phyloP scores from a whole-genome alignment of 2,797 vertebrate species.

The Crotalus adamanteus region DNA sequence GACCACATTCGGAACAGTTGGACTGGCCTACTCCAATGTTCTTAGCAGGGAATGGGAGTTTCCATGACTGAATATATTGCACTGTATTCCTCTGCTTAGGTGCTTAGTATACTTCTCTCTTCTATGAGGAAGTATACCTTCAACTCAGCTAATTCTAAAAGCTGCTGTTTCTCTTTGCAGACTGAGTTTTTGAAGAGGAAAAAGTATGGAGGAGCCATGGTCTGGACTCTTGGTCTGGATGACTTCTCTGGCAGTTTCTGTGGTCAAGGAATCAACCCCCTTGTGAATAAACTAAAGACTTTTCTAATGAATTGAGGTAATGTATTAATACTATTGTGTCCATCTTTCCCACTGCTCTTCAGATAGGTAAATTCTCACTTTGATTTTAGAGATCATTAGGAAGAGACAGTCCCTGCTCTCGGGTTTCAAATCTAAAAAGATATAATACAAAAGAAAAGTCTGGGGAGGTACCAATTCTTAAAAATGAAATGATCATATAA shows the following conservation, averaged over 20 bases:
- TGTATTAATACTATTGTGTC: neutral
- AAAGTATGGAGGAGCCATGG: slow-evolving; percentile 53
- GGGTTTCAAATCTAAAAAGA: neutral
- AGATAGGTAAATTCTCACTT: neutral
- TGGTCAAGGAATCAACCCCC: slow-evolving; percentile 25
- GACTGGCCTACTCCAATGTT: no score
- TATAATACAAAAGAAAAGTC: neutral
- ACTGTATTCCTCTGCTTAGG: no score
- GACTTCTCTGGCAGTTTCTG: slow-evolving; percentile 61
- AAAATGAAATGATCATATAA: neutral
- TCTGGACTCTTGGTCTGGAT: slow-evolving; percentile 62
- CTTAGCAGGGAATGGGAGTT: no score
- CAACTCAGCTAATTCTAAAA: neutral
- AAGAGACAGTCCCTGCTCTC: neutral
- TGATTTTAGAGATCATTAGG: neutral
- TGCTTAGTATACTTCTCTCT: no score
- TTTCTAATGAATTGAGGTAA: slow-evolving; percentile 2
- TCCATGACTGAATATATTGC: no score
- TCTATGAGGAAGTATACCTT: neutral
- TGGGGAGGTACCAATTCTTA: neutral
- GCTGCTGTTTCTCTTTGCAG: slow-evolving; percentile 6
- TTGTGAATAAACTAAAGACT: slow-evolving; percentile 35
- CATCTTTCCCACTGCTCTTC: neutral
- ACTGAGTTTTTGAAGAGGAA: slow-evolving; percentile 45
- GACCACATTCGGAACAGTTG: no score